phyloP scores from a whole-genome alignment of 2,797 vertebrate species.

The Catostomus latipinnis region DNA sequence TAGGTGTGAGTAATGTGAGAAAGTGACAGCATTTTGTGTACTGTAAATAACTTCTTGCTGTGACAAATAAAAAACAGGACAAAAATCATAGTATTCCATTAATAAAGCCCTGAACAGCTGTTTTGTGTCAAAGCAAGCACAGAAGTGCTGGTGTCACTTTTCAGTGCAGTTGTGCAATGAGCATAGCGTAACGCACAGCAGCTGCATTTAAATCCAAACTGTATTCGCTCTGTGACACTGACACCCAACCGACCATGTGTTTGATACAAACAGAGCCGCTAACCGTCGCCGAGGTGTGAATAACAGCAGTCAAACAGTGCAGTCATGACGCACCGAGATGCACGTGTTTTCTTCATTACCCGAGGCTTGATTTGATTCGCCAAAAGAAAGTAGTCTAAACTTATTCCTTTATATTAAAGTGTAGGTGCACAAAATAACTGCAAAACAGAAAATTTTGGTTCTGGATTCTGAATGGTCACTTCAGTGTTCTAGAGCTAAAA shows the following conservation, averaged over 20 bases:
- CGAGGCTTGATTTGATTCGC: neutral
- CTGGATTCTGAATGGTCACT: too few relatives aligned
- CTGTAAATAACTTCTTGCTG: neutral
- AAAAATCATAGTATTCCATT: neutral
- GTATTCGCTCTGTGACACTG: neutral
- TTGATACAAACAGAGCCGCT: conserved; percentile 7
- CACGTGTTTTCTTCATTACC: neutral
- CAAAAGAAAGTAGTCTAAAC: neutral
- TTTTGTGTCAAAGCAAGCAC: conserved; percentile 17
- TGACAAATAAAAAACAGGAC: neutral
- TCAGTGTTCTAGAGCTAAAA: too few relatives aligned
- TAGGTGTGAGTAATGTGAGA: neutral
- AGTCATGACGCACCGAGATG: neutral
- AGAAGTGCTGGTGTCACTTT: neutral
- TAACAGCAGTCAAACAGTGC: neutral
- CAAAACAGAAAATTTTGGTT: too few relatives aligned
- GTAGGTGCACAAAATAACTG: too few relatives aligned
- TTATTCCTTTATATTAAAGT: too few relatives aligned
- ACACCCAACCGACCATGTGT: neutral
- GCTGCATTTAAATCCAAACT: conserved; percentile 12
- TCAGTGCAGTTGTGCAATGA: neutral
- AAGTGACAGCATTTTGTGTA: neutral
- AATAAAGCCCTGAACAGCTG: neutral
- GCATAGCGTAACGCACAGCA: neutral
- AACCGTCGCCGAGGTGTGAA: conserved; percentile 1